A percentile compares a stretch with the other conserved stretches of the same genome.
Evolutionary conservation across 1,140 invertebrate species (phyloP).

Genomic region (Streblospio benedicti): DNA sequence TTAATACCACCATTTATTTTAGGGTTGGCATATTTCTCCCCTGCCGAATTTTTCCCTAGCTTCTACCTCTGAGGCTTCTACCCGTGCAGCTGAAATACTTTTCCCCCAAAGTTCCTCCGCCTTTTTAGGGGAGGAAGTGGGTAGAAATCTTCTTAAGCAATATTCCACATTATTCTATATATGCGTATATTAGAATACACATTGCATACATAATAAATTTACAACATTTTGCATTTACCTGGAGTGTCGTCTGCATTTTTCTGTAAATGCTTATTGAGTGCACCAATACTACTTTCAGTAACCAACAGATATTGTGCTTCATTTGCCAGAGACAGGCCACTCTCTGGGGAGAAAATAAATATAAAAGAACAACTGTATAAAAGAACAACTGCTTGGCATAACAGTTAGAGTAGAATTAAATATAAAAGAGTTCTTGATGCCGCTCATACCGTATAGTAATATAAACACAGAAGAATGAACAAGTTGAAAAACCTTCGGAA

Average conservation of each 20-base stretch:
- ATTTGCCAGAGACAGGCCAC: conserved; percentile 64
- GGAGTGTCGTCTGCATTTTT: conserved; percentile 40
- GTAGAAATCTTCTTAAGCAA: not conserved
- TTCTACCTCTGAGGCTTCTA: not conserved
- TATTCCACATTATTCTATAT: not conserved
- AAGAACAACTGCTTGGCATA: not conserved
- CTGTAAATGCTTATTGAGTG: conserved; percentile 56
- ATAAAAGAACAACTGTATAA: not conserved
- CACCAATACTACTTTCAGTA: conserved; percentile 64
- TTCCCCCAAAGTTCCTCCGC: too few relatives aligned
- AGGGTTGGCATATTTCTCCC: not conserved
- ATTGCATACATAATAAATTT: not conserved
- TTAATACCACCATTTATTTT: not conserved
- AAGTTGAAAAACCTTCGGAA: too few relatives aligned
- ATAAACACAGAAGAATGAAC: too few relatives aligned
- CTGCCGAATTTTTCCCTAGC: not conserved
- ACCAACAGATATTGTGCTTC: conserved; percentile 80
- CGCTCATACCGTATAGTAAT: conserved; percentile 17
- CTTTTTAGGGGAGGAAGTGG: too few relatives aligned
- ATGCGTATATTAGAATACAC: not conserved
- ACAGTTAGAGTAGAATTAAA: not conserved
- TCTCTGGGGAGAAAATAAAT: not conserved
- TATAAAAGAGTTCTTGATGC: not conserved
- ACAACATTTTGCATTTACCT: not conserved
- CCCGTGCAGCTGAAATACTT: not conserved